Base-by-base conservation (phyloP, 2,797 vertebrate genomes). In the Sciurus carolinensis region DNA sequence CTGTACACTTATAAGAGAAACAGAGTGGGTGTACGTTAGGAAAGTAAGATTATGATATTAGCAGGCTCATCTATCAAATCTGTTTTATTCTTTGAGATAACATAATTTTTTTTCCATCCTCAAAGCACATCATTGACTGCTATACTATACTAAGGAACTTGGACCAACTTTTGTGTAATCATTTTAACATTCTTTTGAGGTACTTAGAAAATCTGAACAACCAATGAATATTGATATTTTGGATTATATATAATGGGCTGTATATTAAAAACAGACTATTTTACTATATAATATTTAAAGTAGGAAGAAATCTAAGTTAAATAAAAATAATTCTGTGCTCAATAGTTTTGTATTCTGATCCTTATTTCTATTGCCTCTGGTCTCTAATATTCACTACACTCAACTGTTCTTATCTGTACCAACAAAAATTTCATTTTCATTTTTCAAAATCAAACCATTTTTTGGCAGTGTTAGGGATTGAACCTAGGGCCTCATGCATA, bases 171-270 rank as follows among this genome's bases (percentile, higher is more conserved):
- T 97, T 98, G 96, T 12, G 97, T 95, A 82, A 98, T 86, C n/a
- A 98, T 96, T 92, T 98, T 44, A 87, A 98, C 91, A 52, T 97
- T 98, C 81, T 97, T 98, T 91, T 98, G 73, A 67, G 86, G 82
- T 62, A 30, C 33, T 77, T 77, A 96, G 73, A 47, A 54, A 91
- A 97, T 82, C 85, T 94, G 88, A 94, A 71, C 67, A 76, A 97
- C 97, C 97, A 97, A 86, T 33, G n/a, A 93, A 85, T 57, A 94
- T 88, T 64, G 97, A 91, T 94, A 97, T 98, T 91, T 79, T 52
- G 11, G 77, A 95, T 64, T 96, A 84, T 98, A 97, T 96, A 97
- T 75, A 89, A 67, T 26, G 66, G 50, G 73, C 30, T 94, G 36
- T 59, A 73, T 93, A 95, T 97, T 95, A 89, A 96, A 90, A 87